phyloP scores from a whole-genome alignment of 2,797 vertebrate genomes.

The Mico argentatus region DNA sequence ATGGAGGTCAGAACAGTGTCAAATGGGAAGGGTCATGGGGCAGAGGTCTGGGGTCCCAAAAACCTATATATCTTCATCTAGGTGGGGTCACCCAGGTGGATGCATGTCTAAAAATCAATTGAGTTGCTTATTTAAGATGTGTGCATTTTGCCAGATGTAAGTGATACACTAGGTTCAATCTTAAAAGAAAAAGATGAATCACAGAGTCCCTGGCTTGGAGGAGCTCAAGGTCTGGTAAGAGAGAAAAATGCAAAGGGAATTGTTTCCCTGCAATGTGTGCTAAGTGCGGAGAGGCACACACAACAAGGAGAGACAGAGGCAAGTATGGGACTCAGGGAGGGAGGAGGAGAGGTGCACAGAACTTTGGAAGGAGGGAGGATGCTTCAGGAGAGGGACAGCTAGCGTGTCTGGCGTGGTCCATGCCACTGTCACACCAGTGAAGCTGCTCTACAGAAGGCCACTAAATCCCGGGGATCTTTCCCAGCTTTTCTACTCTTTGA shows the following conservation, averaged over 20 bases:
- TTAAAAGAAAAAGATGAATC: background rate
- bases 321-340: background rate
- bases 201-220: background rate
- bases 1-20: background rate
- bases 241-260: background rate
- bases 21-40: background rate
- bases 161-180: background rate
- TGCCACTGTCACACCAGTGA: background rate
- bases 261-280: background rate
- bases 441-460: background rate
- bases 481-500: background rate
- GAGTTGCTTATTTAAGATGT: background rate
- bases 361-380: background rate
- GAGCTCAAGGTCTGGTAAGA: background rate
- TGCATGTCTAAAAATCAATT: background rate
- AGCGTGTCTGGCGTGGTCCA: background rate
- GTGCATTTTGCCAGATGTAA: background rate
- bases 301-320: background rate
- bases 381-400: background rate
- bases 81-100: background rate
- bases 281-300: background rate
- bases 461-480: background rate
- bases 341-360: background rate
- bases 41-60: background rate
- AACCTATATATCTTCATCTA: background rate